Evolutionary conservation across 1,140 invertebrate species (phyloP), one percentile per base, ranked within the genome.

Genomic region (Calliphora vicina): DNA sequence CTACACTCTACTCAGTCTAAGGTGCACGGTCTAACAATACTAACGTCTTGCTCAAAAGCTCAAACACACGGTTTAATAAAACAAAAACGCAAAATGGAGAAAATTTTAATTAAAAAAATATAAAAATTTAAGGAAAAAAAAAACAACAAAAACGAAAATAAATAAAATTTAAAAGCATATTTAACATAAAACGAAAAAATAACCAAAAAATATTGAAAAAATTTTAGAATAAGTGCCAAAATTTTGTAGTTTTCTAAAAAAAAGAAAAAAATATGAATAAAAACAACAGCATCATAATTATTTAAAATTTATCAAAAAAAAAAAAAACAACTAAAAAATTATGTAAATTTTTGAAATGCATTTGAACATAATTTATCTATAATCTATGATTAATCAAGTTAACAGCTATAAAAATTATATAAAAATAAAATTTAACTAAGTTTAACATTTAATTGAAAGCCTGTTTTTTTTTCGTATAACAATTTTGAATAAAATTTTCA

Each of bases 311-410:
- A 12, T 67, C 2, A 25, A 67, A 67, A 23, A 23, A 8, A 67
- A 67, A 67, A 67, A 67, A 67, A 67, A n/a, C n/a, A n/a, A n/a
- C n/a, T n/a, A n/a, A 20, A 67, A 50, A 50, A 50, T 50, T 50
- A 50, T 50, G 45, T 50, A 50, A 50, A 50, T 50, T 50, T 50
- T 35, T 35, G 4, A 50, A 50, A 50, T 50, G 45, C 45, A 50
- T 50, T 50, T 50, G 12, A 50, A 50, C 35, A 50, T 17, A 50
- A 50, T 50, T 12, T 50, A 50, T 17, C 13, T 50, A 9, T 1
- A 4, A 50, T 12, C 45, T 12, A 50, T 17, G 5, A 17, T 50
- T 10, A 50, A n/a, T 50, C 17, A 35, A 35, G 10, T 35, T 35
- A 35, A 35, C 35, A 35, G 15, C 15, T n/a, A 1, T 10, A 57